Percentiles rank a stretch among this genome's conserved stretches.
Evolutionary conservation across 2,113 vertebrate genomes (phyloP).

Genomic region (Ploceus nigricollis): DNA sequence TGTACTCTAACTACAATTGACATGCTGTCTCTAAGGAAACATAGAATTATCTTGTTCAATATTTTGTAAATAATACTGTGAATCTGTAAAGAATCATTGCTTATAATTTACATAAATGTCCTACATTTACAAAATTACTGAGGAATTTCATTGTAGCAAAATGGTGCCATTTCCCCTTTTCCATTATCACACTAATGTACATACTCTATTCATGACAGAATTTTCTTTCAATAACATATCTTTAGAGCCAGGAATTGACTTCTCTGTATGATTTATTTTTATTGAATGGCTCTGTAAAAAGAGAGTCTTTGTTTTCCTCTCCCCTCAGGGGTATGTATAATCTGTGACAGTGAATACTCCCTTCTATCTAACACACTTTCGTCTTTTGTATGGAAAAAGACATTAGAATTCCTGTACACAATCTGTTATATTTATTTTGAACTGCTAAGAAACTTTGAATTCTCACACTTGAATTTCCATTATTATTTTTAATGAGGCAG

Average conservation of each 20-base stretch:
- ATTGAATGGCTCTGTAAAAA: background rate
- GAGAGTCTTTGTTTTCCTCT: background rate
- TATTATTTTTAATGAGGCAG: background rate
- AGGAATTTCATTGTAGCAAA: background rate
- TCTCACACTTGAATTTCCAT: background rate
- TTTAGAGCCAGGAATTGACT: background rate
- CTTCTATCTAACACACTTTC: background rate
- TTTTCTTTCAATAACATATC: background rate
- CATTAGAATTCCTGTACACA: background rate
- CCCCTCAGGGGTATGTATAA: background rate
- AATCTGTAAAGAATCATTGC: background rate
- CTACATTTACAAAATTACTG: constrained; percentile 2
- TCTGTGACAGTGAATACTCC: background rate
- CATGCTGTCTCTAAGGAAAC: constrained; percentile 3
- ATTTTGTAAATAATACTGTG: background rate
- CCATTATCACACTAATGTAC: background rate
- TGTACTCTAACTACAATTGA: background rate
- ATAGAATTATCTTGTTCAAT: constrained; percentile 25
- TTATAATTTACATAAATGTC: constrained; percentile 10
- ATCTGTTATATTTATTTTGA: background rate
- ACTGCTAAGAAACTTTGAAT: background rate
- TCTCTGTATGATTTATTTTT: background rate
- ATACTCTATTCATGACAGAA: background rate
- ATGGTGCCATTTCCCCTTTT: background rate
- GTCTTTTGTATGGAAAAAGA: background rate